Conservation (phyloP, 1,140 invertebrate genomes). For the Cataglyphis hispanica region DNA sequence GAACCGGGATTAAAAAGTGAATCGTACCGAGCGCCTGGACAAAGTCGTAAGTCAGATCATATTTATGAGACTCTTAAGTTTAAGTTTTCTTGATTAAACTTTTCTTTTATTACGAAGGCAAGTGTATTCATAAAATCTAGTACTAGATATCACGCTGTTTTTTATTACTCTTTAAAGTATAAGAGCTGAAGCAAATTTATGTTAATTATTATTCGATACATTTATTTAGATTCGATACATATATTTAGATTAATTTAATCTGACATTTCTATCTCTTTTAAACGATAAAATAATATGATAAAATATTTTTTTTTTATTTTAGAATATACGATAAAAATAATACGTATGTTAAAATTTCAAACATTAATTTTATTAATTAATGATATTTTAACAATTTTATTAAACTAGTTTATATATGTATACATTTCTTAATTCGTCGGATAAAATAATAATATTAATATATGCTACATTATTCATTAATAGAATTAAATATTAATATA, state of each 20-base stretch:
- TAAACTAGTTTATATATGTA: no score
- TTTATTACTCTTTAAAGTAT: background rate
- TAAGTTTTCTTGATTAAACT: slow-evolving; percentile 44
- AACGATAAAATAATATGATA: background rate
- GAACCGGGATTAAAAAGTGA: slow-evolving; percentile 59
- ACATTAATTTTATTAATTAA: background rate
- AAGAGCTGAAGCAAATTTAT: background rate
- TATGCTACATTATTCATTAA: background rate
- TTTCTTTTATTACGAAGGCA: slow-evolving; percentile 8
- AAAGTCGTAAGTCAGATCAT: slow-evolving; percentile 53
- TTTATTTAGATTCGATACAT: background rate
- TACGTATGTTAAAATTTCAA: background rate
- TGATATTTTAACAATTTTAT: background rate
- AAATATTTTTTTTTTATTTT: no score
- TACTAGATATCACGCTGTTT: slow-evolving; percentile 1
- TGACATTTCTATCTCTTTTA: background rate
- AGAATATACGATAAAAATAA: slow-evolving; percentile 2
- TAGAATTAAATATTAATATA: background rate
- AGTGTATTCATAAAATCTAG: slow-evolving; percentile 18
- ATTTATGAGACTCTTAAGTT: slow-evolving; percentile 48
- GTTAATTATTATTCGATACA: background rate
- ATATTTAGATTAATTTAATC: background rate
- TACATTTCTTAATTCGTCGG: background rate
- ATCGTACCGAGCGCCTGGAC: slow-evolving; percentile 1
- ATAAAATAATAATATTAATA: background rate